Base-by-base conservation (phyloP, 2,797 vertebrate species). In the Acomys russatus region DNA sequence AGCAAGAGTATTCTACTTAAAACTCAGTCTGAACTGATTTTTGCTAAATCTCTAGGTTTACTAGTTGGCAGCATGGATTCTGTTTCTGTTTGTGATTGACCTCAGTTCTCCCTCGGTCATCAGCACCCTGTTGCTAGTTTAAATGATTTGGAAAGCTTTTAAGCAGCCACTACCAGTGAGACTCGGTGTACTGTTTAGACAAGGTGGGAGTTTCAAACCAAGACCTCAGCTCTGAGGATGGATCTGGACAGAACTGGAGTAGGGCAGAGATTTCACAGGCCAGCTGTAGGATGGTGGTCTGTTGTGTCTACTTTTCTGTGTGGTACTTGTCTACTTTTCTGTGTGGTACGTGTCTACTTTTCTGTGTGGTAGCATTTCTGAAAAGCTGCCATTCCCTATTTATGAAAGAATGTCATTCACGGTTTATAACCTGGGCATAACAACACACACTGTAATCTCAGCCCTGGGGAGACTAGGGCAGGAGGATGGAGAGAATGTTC, bases 141-240 rank as follows among this genome's bases (percentile, higher is more conserved):
- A 68, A 89, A 88, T 66, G 38, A 91, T 93, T 33, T 51, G 76
- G 61, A 71, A 28, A 90, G 56, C 9, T 71, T 70, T 59, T 77
- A 85, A 84, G 49, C 6, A 78, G 68, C 33, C 18, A 38, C 25
- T 59, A 1, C 49, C 44, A 0, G 30, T 77, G 82, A 93, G 44
- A 90, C 71, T 68, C 51, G n/a, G 12, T 56, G 2, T 91, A 17
- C 56, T 59, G 56, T 59, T 79, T 59, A 20, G 25, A n/a, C 61
- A 74, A 28, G 25, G 61, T 38, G 22, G 28, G 86, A 71, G 64
- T n/a, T 80, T 70, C 11, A 33, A 71, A 70, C 44, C 66, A 68
- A 20, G 30, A 33, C 71, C n/a, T 11, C 59, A 61, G 3, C 86
- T 23, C 64, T 44, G 59, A 9, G 33, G 14, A 35, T 71, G 44